Evolutionary conservation across 2,797 vertebrate genomes (phyloP).

Genomic region (Onychomys leucogaster): DNA sequence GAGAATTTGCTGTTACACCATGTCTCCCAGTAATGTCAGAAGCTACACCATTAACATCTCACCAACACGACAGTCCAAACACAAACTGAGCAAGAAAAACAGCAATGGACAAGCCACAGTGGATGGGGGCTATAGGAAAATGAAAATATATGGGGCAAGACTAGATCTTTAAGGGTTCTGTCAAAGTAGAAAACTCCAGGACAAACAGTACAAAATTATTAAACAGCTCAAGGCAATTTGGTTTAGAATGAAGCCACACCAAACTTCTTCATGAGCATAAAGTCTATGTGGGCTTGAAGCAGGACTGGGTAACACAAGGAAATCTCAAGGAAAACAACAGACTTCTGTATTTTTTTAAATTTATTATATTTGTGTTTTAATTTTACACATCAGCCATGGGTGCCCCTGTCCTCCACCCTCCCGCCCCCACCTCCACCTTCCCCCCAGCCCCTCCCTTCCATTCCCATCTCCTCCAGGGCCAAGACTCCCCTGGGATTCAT

Average conservation of each 20-base stretch:
- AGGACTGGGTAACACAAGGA: neutral
- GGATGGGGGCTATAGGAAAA: neutral
- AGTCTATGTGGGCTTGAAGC: fast-evolving
- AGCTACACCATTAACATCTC: neutral
- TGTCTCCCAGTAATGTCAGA: neutral
- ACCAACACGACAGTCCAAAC: too few species aligned
- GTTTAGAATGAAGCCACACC: neutral
- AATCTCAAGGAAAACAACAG: neutral
- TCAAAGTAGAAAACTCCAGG: neutral
- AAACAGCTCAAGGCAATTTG: neutral
- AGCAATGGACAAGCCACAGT: neutral
- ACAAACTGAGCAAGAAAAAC: neutral
- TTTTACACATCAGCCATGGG: too few species aligned
- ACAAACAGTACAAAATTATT: neutral
- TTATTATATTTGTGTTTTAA: too few species aligned
- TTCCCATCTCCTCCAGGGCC: too few species aligned
- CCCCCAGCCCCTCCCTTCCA: too few species aligned
- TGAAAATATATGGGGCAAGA: neutral
- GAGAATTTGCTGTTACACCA: neutral
- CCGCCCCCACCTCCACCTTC: too few species aligned
- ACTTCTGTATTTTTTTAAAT: neutral
- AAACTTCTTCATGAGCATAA: neutral
- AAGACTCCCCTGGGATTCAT: too few species aligned
- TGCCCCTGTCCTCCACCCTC: too few species aligned
- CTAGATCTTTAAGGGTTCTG: neutral